A percentile compares a stretch with the other conserved stretches of the same genome.
Conservation (phyloP, 2,113 vertebrate genomes). For the Coreoperca whiteheadi region DNA sequence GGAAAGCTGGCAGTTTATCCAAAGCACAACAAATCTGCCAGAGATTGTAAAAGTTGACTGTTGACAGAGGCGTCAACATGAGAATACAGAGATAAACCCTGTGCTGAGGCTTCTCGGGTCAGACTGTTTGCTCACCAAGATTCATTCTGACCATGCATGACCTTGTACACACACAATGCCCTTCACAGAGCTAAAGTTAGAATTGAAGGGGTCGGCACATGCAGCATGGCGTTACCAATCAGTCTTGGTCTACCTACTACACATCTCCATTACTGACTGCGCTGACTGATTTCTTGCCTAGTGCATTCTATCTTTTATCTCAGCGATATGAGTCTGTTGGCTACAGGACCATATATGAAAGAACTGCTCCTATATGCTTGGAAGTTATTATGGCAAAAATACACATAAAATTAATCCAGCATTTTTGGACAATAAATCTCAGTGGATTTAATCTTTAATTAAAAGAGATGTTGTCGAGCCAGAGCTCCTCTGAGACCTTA, state of each 20-base stretch:
- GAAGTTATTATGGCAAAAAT: not conserved
- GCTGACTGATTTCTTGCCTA: conserved; percentile 1
- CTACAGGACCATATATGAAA: not conserved
- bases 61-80: conserved; percentile 70
- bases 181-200: conserved; percentile 57
- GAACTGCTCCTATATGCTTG: not conserved
- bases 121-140: conserved; percentile 72
- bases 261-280: not conserved
- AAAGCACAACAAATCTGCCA: conserved; percentile 65
- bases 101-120: conserved; percentile 49
- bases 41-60: conserved; percentile 69
- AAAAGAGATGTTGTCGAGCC: conserved; percentile 16
- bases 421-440: conserved; percentile 2
- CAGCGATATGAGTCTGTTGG: not conserved
- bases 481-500: conserved; percentile 16
- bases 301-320: not conserved
- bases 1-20: conserved; percentile 68
- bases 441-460: conserved; percentile 25
- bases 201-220: conserved; percentile 38
- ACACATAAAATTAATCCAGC: not conserved
- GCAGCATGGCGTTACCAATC: conserved; percentile 8
- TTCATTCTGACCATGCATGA: conserved; percentile 67
- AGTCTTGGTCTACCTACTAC: conserved; percentile 14
- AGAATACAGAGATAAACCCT: conserved; percentile 71
- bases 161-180: conserved; percentile 42